These are phyloP conservation scores for Orcinus orca DNA, from an alignment of 2,113 vertebrate species.

Conservation along the genomic window DNA sequence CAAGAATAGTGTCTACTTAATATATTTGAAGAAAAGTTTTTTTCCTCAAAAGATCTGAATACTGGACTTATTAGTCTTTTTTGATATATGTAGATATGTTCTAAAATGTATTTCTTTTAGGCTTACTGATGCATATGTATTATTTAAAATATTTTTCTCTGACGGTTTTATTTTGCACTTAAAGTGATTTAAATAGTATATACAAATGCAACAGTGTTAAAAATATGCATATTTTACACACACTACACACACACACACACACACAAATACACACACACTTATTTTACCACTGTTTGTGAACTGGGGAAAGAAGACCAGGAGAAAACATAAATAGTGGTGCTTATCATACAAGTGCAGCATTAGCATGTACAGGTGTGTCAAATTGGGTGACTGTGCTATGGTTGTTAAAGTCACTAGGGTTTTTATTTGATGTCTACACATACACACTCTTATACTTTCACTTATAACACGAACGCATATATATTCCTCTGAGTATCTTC, in stretches of 20 bases:
- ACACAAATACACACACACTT: not conserved
- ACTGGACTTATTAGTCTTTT: not conserved
- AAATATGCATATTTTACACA: not conserved
- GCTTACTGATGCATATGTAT: not conserved
- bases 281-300: not conserved
- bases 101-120: not conserved
- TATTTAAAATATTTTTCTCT: not conserved
- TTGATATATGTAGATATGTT: not conserved
- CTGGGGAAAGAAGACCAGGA: not conserved
- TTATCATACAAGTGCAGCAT: not conserved
- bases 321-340: not conserved
- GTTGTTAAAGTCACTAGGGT: not conserved
- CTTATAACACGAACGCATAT: not conserved
- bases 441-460: not conserved
- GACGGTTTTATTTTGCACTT: not conserved
- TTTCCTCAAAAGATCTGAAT: not conserved
- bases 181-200: not conserved
- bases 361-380: not conserved
- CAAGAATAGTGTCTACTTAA: not conserved
- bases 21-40: not conserved
- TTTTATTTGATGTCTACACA: not conserved
- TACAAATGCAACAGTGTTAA: not conserved
- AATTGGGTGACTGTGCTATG: not conserved
- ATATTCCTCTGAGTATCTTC: not conserved
- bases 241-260: not conserved